Conservation (phyloP, 2,888 invertebrate species). For the Acanthosepion lycidas region DNA sequence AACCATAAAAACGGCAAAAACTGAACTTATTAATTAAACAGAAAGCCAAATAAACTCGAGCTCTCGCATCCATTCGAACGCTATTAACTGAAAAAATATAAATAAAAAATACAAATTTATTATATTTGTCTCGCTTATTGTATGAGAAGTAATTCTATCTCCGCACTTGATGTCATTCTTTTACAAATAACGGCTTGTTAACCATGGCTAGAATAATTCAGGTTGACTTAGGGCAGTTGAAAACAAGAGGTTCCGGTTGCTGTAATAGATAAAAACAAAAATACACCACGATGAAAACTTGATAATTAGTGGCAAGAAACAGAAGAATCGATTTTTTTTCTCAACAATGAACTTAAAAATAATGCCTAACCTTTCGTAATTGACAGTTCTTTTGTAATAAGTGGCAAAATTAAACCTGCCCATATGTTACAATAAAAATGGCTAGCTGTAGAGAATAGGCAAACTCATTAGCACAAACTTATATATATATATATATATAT, state of each 20-base stretch:
- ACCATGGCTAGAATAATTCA: background rate
- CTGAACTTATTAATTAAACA: slow-evolving; percentile 1
- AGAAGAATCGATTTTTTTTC: too few relatives aligned
- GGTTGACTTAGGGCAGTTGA: background rate
- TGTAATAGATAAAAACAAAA: background rate
- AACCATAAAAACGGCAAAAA: background rate
- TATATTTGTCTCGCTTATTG: background rate
- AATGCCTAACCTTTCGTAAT: too few relatives aligned
- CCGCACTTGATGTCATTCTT: background rate
- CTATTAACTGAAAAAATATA: background rate
- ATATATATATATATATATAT: too few relatives aligned
- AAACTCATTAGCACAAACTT: too few relatives aligned
- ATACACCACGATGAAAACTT: background rate
- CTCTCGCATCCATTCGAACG: background rate
- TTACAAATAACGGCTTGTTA: background rate
- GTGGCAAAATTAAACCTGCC: too few relatives aligned
- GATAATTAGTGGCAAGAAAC: background rate
- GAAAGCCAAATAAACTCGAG: background rate
- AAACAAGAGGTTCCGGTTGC: background rate
- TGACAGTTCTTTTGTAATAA: too few relatives aligned
- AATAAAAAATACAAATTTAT: background rate
- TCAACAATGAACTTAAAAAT: too few relatives aligned
- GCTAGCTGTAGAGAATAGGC: rapidly evolving
- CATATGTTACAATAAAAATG: too few relatives aligned
- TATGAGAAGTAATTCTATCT: background rate